Base-by-base conservation (phyloP, 2,888 invertebrate species). In the Pyrrhia umbra region DNA sequence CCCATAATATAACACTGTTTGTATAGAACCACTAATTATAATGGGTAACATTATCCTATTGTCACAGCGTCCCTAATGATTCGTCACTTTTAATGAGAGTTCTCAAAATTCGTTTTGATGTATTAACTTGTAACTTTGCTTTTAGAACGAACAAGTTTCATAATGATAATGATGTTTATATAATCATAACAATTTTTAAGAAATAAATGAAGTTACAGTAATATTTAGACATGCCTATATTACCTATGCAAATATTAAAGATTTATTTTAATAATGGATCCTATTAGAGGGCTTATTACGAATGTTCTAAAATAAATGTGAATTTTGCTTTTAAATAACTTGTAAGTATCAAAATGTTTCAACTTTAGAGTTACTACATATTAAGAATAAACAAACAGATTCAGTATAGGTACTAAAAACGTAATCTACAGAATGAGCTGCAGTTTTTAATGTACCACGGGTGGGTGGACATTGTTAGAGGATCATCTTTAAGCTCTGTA, bases 31-130 rank as follows among this genome's bases (percentile, higher is more conserved):
- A 60, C 68, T 84, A 81, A 83, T 83, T 83, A 83, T 82, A 82
- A 84, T 79, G 77, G 79, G 90, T 85, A 90, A 91, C 84, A 78
- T 85, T 83, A 91, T 90, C 85, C 79, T 80, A 74, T 81, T 87
- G 88, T 85, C 82, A 69, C 77, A 64, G 66, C 61, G 76, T 71
- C 82, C 83, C 80, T 86, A 83, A 85, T 86, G 82, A 84, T 78
- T 84, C 82, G 82, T 87, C 86, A 88, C 82, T 86, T 84, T 84
- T 89, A 88, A 91, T 87, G 88, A 88, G 82, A 72, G 56, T 64
- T 73, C 62, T 62, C 75, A 68, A 74, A 30, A 82, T 77, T 81
- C 77, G 68, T 69, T 77, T 54, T 75, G 75, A 68, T 77, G 61
- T 75, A 75, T 75, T 77, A 74, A 68, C 72, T 66, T 75, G 77